Evolutionary conservation across 1,140 invertebrate species (phyloP).

Genomic region (Eriocheir sinensis): DNA sequence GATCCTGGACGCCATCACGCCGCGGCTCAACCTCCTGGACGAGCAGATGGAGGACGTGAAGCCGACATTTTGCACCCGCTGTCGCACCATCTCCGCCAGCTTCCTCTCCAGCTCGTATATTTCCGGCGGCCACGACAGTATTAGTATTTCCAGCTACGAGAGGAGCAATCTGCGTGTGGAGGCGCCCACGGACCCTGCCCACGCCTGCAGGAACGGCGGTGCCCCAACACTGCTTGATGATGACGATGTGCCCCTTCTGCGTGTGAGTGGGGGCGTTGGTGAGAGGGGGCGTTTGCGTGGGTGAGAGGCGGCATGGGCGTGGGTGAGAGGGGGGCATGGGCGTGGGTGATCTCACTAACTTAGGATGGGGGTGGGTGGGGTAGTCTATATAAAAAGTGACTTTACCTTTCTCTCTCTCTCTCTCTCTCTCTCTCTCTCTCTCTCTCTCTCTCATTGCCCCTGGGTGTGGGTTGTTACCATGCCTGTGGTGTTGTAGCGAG

Average conservation of each 20-base stretch:
- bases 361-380: too few species aligned
- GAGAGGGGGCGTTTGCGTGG: background rate
- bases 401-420: too few species aligned
- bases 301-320: background rate
- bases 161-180: background rate
- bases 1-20: constrained; percentile 55
- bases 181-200: background rate
- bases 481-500: too few species aligned
- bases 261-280: constrained; percentile 56
- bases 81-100: constrained; percentile 62
- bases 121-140: constrained; percentile 31
- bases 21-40: constrained; percentile 41
- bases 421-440: too few species aligned
- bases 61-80: constrained; percentile 67
- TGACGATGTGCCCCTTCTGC: constrained; percentile 74
- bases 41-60: constrained; percentile 53
- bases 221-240: background rate
- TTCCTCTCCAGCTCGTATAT: constrained; percentile 66
- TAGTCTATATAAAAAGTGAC: too few species aligned
- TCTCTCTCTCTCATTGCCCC: too few species aligned
- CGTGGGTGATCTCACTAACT: background rate
- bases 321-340: background rate
- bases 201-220: background rate
- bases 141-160: constrained; percentile 41
- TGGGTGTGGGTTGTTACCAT: too few species aligned